Base-by-base conservation (phyloP, 1,140 invertebrate species). In the Macrobrachium nipponense region DNA sequence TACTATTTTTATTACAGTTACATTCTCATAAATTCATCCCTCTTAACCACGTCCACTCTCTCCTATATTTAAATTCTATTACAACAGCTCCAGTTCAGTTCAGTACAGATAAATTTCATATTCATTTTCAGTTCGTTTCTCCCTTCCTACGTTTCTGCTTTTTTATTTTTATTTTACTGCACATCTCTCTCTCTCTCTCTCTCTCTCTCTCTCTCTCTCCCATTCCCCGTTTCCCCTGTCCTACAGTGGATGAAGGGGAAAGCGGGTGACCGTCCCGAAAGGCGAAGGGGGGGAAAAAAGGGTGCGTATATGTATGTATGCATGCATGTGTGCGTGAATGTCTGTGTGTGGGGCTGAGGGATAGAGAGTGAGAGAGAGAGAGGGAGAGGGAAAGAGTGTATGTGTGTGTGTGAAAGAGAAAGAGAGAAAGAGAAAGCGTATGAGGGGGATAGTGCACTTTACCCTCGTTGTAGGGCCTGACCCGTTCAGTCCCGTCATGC, bases 301-400 rank as follows among this genome's bases (percentile, higher is more conserved):
- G 70, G 51, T 23, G 70, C 51, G 70, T 51, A 73, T 44, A 73
- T 73, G 70, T 44, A 51, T 44, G 36, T 36, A 73, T 44, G 70
- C 36, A 44, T 73, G 70, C 51, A 51, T 73, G 70, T 73, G 70
- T 73, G 70, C 51, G 70, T 73, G 70, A 43, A 44, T 73, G 70
- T n/a, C n/a, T n/a, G n/a, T 73, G 70, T 51, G 51, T 51, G 51
- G 27, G 27, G n/a, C n/a, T 36, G 72, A 73, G 72, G 58, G 72
- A 73, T 36, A 76, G 73, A 76, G 73, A 76, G 36, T n/a, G 73
- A 76, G 73, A 51, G 43, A 17, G 73, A 44, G 73, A 18, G 43
- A 17, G 73, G 58, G 73, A 18, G 43, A 51, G 27, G 43, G 36
- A 51, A 17, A 51, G 73, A 76, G 73, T 15, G 43, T 20, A 17